Conservation (phyloP, 2,797 vertebrate species). For the Lepus townsendii region DNA sequence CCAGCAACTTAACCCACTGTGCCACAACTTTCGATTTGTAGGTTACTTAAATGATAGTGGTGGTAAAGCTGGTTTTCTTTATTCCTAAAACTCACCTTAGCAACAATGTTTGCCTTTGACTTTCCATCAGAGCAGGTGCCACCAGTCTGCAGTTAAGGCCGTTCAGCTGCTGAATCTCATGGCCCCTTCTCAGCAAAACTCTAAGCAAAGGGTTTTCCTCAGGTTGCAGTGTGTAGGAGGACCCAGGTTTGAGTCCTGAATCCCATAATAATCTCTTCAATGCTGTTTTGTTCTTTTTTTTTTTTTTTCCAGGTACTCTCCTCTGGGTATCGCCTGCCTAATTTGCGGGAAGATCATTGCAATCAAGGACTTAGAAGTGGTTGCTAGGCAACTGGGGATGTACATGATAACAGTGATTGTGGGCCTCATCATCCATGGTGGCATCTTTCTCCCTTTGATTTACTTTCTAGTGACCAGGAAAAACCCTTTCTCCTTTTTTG, state of each 20-base stretch:
- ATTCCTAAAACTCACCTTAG: neutral
- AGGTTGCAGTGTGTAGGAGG: neutral
- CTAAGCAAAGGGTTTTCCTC: neutral
- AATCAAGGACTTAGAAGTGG: constrained; percentile 98
- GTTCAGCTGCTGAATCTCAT: neutral
- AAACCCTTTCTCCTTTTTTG: constrained; percentile 98
- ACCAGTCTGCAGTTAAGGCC: neutral
- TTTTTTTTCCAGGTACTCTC: constrained; percentile 95
- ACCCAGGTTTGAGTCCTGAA: neutral
- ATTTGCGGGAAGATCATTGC: constrained; percentile 99
- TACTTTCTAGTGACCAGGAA: constrained; percentile 98
- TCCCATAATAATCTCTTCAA: constrained; percentile 12
- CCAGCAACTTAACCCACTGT: too few species aligned
- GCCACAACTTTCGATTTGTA: neutral
- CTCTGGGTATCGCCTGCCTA: constrained; percentile 97
- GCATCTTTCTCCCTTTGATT: constrained; percentile 97
- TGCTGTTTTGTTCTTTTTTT: constrained; percentile 50
- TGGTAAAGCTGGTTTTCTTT: neutral
- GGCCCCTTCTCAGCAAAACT: neutral
- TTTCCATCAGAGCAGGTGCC: constrained; percentile 16
- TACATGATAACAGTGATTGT: constrained; percentile 99
- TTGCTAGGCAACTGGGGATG: constrained; percentile 98
- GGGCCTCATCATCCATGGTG: constrained; percentile 98
- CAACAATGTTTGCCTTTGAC: constrained; percentile 20
- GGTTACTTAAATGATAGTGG: neutral